Base-by-base conservation (phyloP, 2,888 invertebrate genomes). In the Herminia tarsipennalis region DNA sequence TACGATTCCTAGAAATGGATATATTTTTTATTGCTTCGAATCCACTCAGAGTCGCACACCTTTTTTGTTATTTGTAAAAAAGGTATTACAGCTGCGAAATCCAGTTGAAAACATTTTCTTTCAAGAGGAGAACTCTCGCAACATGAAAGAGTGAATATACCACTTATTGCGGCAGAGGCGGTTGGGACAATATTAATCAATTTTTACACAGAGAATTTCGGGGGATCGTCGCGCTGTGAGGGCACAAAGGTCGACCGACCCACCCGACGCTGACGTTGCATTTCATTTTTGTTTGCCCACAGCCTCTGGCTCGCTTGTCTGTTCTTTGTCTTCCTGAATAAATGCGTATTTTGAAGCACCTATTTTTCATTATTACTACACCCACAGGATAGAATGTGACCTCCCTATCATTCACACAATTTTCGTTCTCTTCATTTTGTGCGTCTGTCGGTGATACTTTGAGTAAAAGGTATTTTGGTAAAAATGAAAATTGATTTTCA, bases 141-240 rank as follows among this genome's bases (percentile, higher is more conserved):
- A 69, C 70, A 70, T 72, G 69, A 79, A 75, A 75, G 69, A 76
- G 73, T 70, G 75, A 76, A 70, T 73, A 73, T 73, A 76, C 73
- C 79, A 78, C 77, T 81, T 79, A 82, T 75, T 73, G 74, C 74
- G 75, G 74, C 70, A 71, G 68, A 76, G 70, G 74, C 71, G 71
- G 75, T 72, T 66, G 75, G 79, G 78, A 78, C 79, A 80, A 81
- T 83, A 86, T 86, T 86, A 86, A 88, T 87, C 83, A 87, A 85
- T 86, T 87, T 87, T 84, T 81, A 82, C 82, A 81, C 69, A 78
- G 76, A 75, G 77, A 76, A 78, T 85, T 86, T 81, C 63, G 75
- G 75, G 76, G 75, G 76, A 78, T 72, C 74, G 76, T 69, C 72
- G 76, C 70, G 69, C 70, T 47, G 66, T 63, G 71, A 66, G 69